Percentiles rank a stretch among this genome's conserved stretches.
Conservation (phyloP, 2,113 vertebrate genomes). For the Daphoenositta chrysoptera region DNA sequence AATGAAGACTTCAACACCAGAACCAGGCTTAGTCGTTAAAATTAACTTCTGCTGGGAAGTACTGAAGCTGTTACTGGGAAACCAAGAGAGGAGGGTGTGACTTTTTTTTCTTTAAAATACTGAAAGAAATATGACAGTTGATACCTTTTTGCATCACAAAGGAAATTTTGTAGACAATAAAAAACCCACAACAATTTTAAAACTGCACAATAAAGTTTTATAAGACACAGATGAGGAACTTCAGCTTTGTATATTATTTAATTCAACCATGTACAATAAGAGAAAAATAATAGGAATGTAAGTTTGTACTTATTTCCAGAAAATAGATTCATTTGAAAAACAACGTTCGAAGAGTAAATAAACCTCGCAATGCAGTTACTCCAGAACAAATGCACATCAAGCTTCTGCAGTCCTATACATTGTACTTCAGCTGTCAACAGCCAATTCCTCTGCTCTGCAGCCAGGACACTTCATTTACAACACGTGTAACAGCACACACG, state of each 20-base stretch:
- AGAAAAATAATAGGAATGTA: slow-evolving; percentile 67
- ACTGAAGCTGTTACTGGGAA: background rate
- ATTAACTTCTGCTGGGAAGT: background rate
- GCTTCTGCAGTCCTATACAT: slow-evolving; percentile 25
- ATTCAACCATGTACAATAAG: slow-evolving; percentile 64
- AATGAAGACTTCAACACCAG: background rate
- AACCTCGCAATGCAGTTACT: slow-evolving; percentile 51
- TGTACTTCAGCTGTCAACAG: slow-evolving; percentile 38
- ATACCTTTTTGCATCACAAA: background rate
- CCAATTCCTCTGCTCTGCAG: slow-evolving; percentile 19
- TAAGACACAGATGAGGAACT: slow-evolving; percentile 20
- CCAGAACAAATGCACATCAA: slow-evolving; percentile 54
- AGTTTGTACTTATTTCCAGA: slow-evolving; percentile 68
- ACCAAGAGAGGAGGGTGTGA: background rate
- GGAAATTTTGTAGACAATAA: background rate
- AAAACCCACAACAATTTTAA: background rate
- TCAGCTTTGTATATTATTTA: slow-evolving; percentile 63
- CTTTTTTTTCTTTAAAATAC: background rate
- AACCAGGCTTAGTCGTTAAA: background rate
- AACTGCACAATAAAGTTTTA: slow-evolving; percentile 35
- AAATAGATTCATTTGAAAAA: slow-evolving; percentile 62
- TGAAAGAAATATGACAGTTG: background rate
- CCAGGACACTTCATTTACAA: slow-evolving; percentile 20
- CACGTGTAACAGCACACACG: background rate
- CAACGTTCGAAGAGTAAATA: slow-evolving; percentile 12